Evolutionary conservation across 2,888 invertebrate species (phyloP).

Genomic region (Philhelius pedissequus): DNA sequence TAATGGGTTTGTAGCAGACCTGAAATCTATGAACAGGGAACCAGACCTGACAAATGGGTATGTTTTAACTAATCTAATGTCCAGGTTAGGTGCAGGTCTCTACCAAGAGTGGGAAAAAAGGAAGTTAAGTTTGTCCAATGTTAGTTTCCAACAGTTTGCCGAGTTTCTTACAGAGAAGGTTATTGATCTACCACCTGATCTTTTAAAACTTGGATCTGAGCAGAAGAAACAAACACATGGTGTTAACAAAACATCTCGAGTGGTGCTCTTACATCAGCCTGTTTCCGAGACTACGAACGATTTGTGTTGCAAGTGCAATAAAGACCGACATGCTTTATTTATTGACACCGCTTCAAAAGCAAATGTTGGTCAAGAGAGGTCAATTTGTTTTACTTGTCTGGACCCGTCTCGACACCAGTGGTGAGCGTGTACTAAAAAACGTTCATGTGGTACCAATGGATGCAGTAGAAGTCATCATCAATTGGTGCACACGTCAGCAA

Average conservation of each 20-base stretch:
- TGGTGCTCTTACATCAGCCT: not conserved
- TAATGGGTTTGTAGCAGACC: constrained; percentile 14
- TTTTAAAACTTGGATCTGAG: not conserved
- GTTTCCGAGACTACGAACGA: not conserved
- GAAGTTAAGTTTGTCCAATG: not conserved
- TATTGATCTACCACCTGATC: not conserved
- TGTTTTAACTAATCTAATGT: not conserved
- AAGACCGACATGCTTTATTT: not conserved
- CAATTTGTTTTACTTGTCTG: constrained; percentile 6
- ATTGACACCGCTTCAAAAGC: too few relatives aligned
- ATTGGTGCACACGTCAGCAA: too few relatives aligned
- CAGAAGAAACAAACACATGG: not conserved
- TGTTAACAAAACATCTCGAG: not conserved
- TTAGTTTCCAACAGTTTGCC: not conserved
- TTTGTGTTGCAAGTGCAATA: not conserved
- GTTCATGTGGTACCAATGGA: too few relatives aligned
- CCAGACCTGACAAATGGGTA: constrained; percentile 5
- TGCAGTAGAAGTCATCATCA: too few relatives aligned
- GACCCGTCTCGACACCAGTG: constrained; percentile 3
- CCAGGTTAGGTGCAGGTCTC: not conserved
- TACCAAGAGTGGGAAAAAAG: not conserved
- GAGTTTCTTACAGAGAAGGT: not conserved
- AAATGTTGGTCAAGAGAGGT: not conserved
- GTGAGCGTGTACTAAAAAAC: not conserved
- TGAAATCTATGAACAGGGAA: constrained; percentile 11